Evolutionary conservation across 2,113 vertebrate genomes (phyloP), one percentile per base, ranked within the genome.

Genomic region (Panthera leo): DNA sequence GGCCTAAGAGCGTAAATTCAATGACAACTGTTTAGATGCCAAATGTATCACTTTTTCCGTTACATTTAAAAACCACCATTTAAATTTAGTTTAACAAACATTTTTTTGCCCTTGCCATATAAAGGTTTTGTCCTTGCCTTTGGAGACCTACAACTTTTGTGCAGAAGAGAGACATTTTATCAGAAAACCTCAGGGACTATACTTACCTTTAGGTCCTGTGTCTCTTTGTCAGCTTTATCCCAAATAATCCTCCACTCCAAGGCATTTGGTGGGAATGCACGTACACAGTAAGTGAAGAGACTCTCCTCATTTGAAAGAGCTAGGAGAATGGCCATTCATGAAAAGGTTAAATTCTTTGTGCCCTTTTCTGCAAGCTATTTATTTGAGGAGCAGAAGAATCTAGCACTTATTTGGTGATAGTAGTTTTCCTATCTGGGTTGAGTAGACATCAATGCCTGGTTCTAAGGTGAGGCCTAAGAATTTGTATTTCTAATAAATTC

Each of bases 181-280:
- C 31, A 85, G 80, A 97, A 88, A 94, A 92, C 15, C 91, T 96
- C 61, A 83, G 71, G 15, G 7, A 68, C 63, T 42, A 80, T 3
- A 39, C 13, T 58, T 42, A 65, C 19, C 48, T 93, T 89, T 65
- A 61, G 45, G 48, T 89, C 23, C 7, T 45, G 39, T 39, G 14
- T 93, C n/a, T 79, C 85, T 98, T 95, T 95, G 84, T 92, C 45
- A 94, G 4, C 39, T 95, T 92, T 97, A 88, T 94, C 58, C 70
- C 51, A 61, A 27, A 85, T 97, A 94, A 95, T 88, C 75, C 76
- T 71, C 5, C 23, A 58, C 0, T 70, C 34, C 14, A 27, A 88
- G 88, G 29, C 16, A 84, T 53, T 45, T 80, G 55, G 14, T 90
- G 48, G 31, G 71, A 53, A 70, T 36, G 70, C 63, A 36, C 0